Percentiles rank a stretch among this genome's conserved stretches.
Conservation (phyloP, 2,888 invertebrate genomes). For the Trichopria drosophilae region DNA sequence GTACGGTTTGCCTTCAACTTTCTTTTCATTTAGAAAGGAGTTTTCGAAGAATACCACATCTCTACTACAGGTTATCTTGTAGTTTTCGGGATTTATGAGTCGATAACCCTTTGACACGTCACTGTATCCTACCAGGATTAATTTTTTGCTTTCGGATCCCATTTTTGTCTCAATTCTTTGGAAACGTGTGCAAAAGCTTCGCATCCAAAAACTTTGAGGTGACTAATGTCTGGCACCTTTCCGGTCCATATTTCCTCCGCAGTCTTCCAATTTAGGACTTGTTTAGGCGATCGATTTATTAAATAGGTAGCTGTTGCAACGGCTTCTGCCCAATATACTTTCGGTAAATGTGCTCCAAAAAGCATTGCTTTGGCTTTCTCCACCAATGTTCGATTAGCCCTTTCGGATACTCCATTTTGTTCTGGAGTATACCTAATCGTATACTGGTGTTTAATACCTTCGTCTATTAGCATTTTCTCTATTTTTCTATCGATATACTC, state of each 20-base stretch:
- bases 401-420: no score
- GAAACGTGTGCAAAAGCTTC: conserved; percentile 30
- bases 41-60: conserved; percentile 6
- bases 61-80: background rate
- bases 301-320: conserved; percentile 12
- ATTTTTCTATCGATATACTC: no score
- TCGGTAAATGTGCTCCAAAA: background rate
- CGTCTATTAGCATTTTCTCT: no score
- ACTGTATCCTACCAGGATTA: conserved; percentile 37
- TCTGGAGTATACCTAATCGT: no score
- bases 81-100: conserved; percentile 38
- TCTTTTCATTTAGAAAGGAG: no score
- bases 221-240: conserved; percentile 33
- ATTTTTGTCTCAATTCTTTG: conserved; percentile 37
- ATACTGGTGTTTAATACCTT: no score
- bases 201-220: conserved; percentile 39
- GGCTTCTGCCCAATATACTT: conserved; percentile 9
- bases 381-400: no score
- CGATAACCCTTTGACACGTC: conserved; percentile 30
- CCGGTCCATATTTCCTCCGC: no score
- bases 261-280: background rate
- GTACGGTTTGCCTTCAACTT: no score
- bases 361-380: no score
- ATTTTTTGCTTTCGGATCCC: conserved; percentile 31
- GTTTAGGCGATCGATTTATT: conserved; percentile 15